Evolutionary conservation across 2,797 vertebrate genomes (phyloP), one percentile per base, ranked within the genome.

Genomic region (Dicrostonyx torquatus): DNA sequence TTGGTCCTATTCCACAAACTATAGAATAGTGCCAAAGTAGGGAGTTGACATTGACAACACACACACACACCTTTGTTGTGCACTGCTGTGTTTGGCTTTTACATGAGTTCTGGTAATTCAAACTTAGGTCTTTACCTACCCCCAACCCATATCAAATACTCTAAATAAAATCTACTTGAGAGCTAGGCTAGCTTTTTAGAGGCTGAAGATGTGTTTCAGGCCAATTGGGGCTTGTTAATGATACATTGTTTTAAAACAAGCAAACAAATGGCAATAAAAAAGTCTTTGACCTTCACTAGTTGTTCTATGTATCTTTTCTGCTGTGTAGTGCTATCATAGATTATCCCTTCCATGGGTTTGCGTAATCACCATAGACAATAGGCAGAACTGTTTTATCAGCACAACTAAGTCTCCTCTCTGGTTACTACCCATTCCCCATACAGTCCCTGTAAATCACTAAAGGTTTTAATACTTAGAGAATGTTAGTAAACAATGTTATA

Each of bases 401-500:
- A 66, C 14, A 91, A 18, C 62, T 62, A 87, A 94, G 87, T 37
- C 18, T 31, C 15, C 15, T 31, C 64, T 45, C 37, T 78, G 60
- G 24, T 70, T 82, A 20, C 12, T 20, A n/a, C 22, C 11, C 45
- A 20, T 58, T 34, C 31, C 50, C 37, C 20, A 70, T 48, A 15
- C 7, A 53, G 48, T 29, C 64, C 31, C 64, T 86, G 22, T 22
- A 68, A 17, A 68, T 48, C 82, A 85, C 43, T 45, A 13, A 5
- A 80, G 29, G 66, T 76, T 87, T 70, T 55, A 18, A 29, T 43
- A 83, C 53, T 79, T 94, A n/a, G 66, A 92, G 64, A 93, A 82
- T 83, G 78, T 70, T 6, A 34, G 9, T 87, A 84, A 75, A 37
- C 72, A 79, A 43, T 43, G 48, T 84, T 91, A 45, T 58, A 87